Percentiles rank a stretch among this genome's conserved stretches.
phyloP scores from a whole-genome alignment of 92 coral and sea anemone genomes.

The Zoanthus sociatus region DNA sequence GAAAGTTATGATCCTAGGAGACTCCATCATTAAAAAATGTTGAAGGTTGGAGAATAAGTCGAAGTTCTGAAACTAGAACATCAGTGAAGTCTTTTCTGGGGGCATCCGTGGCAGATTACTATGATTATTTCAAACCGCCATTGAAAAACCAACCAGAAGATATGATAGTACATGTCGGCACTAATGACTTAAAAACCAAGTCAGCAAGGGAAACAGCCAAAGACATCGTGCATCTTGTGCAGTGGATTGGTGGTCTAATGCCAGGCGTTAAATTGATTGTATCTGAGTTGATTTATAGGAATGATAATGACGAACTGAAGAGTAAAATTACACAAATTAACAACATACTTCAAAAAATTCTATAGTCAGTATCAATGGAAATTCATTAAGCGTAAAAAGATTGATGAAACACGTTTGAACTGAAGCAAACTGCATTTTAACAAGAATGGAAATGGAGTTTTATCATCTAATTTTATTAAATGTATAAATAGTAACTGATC shows the following conservation, averaged over 20 bases:
- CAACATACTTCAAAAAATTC: slow-evolving; percentile 2
- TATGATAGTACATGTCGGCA: slow-evolving; percentile 37
- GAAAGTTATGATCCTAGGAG: slow-evolving; percentile 3
- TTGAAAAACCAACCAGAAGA: slow-evolving; percentile 22
- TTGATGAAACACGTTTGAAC: slow-evolving; percentile 27
- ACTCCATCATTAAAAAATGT: slow-evolving; percentile 20
- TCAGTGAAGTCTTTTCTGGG: slow-evolving; percentile 40
- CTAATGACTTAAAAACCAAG: slow-evolving; percentile 38
- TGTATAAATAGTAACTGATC: too few relatives aligned
- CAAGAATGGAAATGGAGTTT: too few relatives aligned
- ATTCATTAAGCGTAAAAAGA: slow-evolving; percentile 28
- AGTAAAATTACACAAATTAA: slow-evolving; percentile 23
- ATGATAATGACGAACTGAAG: slow-evolving; percentile 17
- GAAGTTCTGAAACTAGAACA: slow-evolving; percentile 24
- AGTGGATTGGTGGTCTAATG: neutral
- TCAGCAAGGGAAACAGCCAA: slow-evolving; percentile 26
- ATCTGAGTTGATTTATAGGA: slow-evolving; percentile 27
- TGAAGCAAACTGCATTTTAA: neutral
- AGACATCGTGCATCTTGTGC: slow-evolving; percentile 21
- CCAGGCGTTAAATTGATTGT: slow-evolving; percentile 21
- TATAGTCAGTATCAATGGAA: slow-evolving; percentile 6
- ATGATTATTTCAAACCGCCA: slow-evolving; percentile 37
- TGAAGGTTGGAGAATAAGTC: slow-evolving; percentile 40
- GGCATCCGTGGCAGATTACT: slow-evolving; percentile 34
- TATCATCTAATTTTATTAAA: too few relatives aligned